Evolutionary conservation across 1,140 invertebrate species (phyloP).

Genomic region (Colletes latitarsis): DNA sequence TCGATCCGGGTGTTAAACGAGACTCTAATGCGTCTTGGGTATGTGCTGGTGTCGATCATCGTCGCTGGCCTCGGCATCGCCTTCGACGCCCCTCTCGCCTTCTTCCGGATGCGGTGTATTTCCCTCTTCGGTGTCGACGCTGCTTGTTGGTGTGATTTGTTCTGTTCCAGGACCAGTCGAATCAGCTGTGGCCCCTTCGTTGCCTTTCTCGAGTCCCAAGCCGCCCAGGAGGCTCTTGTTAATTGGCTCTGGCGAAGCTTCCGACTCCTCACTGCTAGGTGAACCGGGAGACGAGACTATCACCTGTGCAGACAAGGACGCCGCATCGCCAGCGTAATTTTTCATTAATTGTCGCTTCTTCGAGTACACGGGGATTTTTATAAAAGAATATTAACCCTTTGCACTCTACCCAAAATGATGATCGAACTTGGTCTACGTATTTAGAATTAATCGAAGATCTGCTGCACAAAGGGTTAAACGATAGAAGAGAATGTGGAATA

Average conservation of each 20-base stretch:
- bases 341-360: constrained; percentile 17
- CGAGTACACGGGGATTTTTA: not conserved
- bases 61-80: constrained; percentile 84
- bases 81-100: constrained; percentile 82
- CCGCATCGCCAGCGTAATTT: constrained; percentile 43
- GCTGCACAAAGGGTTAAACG: not conserved
- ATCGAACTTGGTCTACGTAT: not conserved
- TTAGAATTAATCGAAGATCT: not conserved
- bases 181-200: constrained; percentile 69
- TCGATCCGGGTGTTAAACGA: not conserved
- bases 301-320: constrained; percentile 80
- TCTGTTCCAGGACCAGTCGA: constrained; percentile 76
- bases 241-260: constrained; percentile 85
- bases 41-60: constrained; percentile 71
- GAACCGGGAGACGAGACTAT: constrained; percentile 89
- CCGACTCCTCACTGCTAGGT: constrained; percentile 86
- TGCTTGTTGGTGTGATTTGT: constrained; percentile 83
- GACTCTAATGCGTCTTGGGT: constrained; percentile 47
- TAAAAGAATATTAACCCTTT: not conserved
- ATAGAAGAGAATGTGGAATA: not conserved
- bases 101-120: constrained; percentile 80
- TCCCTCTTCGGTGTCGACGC: constrained; percentile 83
- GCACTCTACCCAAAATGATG: not conserved
- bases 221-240: constrained; percentile 80
- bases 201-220: constrained; percentile 58